phyloP scores from a whole-genome alignment of 2,113 vertebrate genomes.

The Psittacula cyanocephala region DNA sequence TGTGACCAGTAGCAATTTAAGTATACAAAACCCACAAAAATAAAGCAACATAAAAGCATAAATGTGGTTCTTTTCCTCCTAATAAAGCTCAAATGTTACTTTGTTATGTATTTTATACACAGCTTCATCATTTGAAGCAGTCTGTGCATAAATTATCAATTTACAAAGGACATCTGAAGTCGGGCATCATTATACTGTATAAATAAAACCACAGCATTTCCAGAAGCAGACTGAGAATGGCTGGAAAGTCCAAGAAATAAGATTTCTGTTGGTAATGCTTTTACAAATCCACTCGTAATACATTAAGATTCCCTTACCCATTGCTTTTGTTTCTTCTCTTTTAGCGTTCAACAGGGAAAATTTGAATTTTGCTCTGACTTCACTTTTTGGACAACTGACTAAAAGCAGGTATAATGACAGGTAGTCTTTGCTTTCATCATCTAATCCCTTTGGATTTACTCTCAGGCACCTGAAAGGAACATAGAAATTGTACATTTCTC shows the following conservation, averaged over 20 bases:
- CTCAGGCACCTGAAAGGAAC: constrained; percentile 89
- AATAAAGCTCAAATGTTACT: not conserved
- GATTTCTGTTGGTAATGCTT: not conserved
- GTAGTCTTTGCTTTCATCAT: constrained; percentile 99
- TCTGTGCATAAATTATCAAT: not conserved
- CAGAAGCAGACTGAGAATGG: constrained; percentile 28
- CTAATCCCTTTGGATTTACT: constrained; percentile 97
- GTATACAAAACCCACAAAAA: not conserved
- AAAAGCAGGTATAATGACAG: constrained; percentile 96
- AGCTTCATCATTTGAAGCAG: not conserved
- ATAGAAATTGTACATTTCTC: not conserved
- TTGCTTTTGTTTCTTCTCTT: constrained; percentile 98
- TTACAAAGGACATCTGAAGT: not conserved
- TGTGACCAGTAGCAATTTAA: not conserved
- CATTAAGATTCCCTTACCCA: constrained; percentile 83
- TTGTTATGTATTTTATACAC: not conserved
- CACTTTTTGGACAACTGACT: constrained; percentile 99
- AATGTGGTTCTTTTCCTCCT: not conserved
- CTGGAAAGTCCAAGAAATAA: constrained; percentile 16
- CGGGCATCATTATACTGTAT: not conserved
- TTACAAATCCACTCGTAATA: not conserved
- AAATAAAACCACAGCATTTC: not conserved
- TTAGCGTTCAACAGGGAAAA: constrained; percentile 97
- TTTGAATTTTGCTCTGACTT: constrained; percentile 99
- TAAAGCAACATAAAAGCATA: not conserved